Base-by-base conservation (phyloP, 2,888 invertebrate species). In the Neuroscelio doddi region DNA sequence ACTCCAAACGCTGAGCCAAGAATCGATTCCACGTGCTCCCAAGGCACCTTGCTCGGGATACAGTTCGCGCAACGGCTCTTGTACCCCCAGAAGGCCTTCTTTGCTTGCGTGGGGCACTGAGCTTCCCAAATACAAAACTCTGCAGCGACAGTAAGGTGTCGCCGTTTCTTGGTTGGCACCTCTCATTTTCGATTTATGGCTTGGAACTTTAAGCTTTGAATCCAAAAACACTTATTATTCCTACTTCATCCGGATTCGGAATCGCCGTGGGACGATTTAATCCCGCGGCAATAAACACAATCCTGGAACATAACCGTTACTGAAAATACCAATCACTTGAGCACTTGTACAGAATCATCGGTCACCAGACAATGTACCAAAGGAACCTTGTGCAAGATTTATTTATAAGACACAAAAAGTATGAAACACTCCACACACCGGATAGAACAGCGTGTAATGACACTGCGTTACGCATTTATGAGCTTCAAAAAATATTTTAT, bases 71-170 rank as follows among this genome's bases (percentile, higher is more conserved):
- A 99, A 86, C 1, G 98, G 98, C 84, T 98, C 97, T 87, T 99
- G 98, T 71, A 98, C 95, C 56, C 96, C 97, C 81, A 98, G 95
- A 44, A 99, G 88, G 46, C 98, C 98, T 81, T 99, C 98, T 85
- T 98, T 98, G 82, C 97, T 97, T 83, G 97, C 95, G 80, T 97
- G 96, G 24, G 98, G 96, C 77, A 98, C 97, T 16, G 97, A 93
- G 75, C 95, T 95, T 74, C 98, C 98, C 77, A 99, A 89, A 86
- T 98, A 99, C 59, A 98, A 90, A 51, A 98, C 98, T 69, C 97
- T 92, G 86, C 97, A 98, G 77, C 97, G 92, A 87, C 98, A 96
- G 80, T 97, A 96, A 82, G 97, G 97, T 79, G 95, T 97, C 79
- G 95, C 93, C 83, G 93, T 92, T 55, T 88, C 87, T 86, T 89